Evolutionary conservation across 2,888 invertebrate genomes (phyloP).

Genomic region (Zhuqinia jingwanae): DNA sequence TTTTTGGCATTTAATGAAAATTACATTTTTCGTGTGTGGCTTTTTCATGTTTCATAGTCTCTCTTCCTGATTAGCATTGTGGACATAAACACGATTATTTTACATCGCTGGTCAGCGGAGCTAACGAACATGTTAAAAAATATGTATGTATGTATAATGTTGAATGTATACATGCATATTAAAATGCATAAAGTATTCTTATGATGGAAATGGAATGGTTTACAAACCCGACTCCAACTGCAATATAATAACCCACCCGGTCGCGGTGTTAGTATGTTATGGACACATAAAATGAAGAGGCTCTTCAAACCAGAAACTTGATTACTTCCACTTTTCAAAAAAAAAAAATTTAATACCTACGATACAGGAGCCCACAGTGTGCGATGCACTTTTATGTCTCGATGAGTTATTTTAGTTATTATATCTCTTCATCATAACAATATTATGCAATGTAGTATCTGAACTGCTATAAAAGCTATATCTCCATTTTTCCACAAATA

Average conservation of each 20-base stretch:
- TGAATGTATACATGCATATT: too few relatives aligned
- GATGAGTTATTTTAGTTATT: background rate
- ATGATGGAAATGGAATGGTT: too few relatives aligned
- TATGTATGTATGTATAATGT: too few relatives aligned
- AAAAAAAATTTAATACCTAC: slow-evolving; percentile 6
- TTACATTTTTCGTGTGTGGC: slow-evolving; percentile 64
- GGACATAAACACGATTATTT: slow-evolving; percentile 10
- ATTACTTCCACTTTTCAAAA: slow-evolving; percentile 52
- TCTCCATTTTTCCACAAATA: background rate
- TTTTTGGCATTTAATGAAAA: slow-evolving; percentile 58
- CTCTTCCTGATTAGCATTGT: background rate
- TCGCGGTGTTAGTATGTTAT: background rate
- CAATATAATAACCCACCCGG: too few relatives aligned
- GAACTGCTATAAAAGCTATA: too few relatives aligned
- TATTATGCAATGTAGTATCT: too few relatives aligned
- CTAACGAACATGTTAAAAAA: too few relatives aligned
- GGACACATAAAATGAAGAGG: too few relatives aligned
- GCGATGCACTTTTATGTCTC: slow-evolving; percentile 42
- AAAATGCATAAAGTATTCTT: too few relatives aligned
- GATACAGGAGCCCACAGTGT: slow-evolving; percentile 35
- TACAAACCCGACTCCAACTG: too few relatives aligned
- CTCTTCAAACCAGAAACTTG: slow-evolving; percentile 49
- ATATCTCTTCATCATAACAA: slow-evolving; percentile 29
- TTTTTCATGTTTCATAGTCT: slow-evolving; percentile 12
- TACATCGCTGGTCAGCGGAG: slow-evolving; percentile 7